Base-by-base conservation (phyloP, 2,797 vertebrate species). In the Philypnodon macrostomus region DNA sequence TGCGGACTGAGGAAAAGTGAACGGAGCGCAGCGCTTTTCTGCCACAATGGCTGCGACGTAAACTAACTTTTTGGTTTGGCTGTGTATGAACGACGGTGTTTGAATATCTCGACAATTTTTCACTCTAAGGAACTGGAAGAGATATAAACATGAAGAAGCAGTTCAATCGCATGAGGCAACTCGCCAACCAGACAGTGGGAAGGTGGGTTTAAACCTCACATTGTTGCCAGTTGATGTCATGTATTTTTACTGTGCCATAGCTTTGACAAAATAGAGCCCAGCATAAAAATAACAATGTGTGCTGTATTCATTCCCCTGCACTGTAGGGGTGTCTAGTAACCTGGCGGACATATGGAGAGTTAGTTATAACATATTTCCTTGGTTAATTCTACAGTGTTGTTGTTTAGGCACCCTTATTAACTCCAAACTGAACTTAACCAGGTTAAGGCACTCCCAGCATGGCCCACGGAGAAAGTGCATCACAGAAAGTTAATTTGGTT, bases 101-200 rank as follows among this genome's bases (percentile, higher is more conserved):
- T 23, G 3, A 48, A 37, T 51, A 56, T 27, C 55, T 60, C 52
- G 36, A 14, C 1, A 73, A 84, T 73, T 83, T 65, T 53, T 23
- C 4, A 12, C 58, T 54, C 47, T 15, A 29, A 15, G 58, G 57
- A 67, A 5, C 39, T 5, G 7, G 47, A 31, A 33, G 15, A 45
- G 53, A 31, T 26, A 10, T 8, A 36, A 61, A 29, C 37, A 98
- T 97, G 96, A 97, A 98, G 94, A 98, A 98, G 53, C 95, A 98
- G 57, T 96, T 98, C 39, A 97, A 97, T 51, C 95, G 95, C 9
- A 94, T 98, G 95, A 91, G 79, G 79, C 95, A 96, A 79, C 91
- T 98, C 57, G 96, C 96, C 73, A 98, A 94, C 92, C 95, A 98
- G 87, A 98, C 95, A 0, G 95, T 98, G 14, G 95, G 96, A 64